phyloP scores from a whole-genome alignment of 2,113 vertebrate species.

The Malurus elegans region DNA sequence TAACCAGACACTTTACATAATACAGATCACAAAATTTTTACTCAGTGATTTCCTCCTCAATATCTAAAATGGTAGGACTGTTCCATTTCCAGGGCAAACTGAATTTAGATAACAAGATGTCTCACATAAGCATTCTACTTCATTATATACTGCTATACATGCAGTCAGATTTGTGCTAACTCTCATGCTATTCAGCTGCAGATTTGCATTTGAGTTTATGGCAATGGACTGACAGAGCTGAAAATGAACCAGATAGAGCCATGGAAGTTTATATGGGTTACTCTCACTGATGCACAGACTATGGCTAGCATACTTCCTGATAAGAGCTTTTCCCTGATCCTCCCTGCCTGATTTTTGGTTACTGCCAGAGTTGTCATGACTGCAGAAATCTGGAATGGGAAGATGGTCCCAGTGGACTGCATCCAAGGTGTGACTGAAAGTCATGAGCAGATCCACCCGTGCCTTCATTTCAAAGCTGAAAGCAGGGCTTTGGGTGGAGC shows the following conservation, averaged over 20 bases:
- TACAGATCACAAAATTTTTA: background rate
- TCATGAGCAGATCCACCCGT: background rate
- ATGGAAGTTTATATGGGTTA: background rate
- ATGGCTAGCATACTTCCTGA: background rate
- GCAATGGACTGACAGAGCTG: background rate
- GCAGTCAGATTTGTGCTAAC: background rate
- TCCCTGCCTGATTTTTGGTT: background rate
- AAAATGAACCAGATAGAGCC: background rate
- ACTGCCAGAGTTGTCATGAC: background rate
- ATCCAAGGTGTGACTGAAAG: background rate
- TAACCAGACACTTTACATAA: background rate
- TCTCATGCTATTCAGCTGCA: fast-evolving
- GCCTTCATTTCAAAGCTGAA: background rate
- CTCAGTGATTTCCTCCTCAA: background rate
- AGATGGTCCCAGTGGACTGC: background rate
- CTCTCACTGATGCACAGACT: background rate
- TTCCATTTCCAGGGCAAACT: background rate
- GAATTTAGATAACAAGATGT: background rate
- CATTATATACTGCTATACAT: background rate
- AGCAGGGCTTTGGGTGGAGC: background rate
- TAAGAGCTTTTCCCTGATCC: background rate
- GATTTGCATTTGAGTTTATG: background rate
- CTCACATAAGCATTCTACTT: background rate
- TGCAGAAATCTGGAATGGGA: background rate
- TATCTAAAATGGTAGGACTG: background rate